Base-by-base conservation (phyloP, 2,888 invertebrate species). In the Orthosia gothica region DNA sequence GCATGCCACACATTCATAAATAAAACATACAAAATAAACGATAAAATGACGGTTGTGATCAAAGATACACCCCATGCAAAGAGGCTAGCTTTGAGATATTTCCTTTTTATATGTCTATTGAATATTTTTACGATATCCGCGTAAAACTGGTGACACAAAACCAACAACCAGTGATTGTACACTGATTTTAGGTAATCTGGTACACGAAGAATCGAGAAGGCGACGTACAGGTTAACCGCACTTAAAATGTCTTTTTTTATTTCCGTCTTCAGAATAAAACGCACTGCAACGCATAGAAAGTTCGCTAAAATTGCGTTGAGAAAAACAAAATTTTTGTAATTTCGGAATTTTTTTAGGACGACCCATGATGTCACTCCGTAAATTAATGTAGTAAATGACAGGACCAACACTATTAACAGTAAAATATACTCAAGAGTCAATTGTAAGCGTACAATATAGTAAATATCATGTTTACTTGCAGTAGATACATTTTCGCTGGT, bases 81-180 rank as follows among this genome's bases (percentile, higher is more conserved):
- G 12, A 52, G 40, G 9, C 13, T 3, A 15, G 50, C 52, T 64
- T 64, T 64, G 1, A 64, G 32, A 52, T 50, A 50, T 52, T 26
- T 64, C 5, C 49, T 64, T 32, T 32, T 18, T 7, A 32, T n/a
- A 64, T 64, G 13, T 5, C 11, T 26, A 52, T 64, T 64, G 4
- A 64, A 64, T 2, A 64, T 50, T 52, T 52, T 26, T 15, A 64
- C 64, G 18, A 52, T n/a, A 26, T 64, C 64, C 9, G n/a, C 32
- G 32, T 64, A 64, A 4, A 64, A 64, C 64, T 52, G 50, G 5
- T 64, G 32, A 15, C 64, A n/a, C 26, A 64, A 18, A 3, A 64
- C 50, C 18, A 64, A 16, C 23, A 71, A 68, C 71, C 71, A 71
- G 12, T 70, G 11, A 5, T 47, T 71, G 13, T 15, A 71, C 59